Base-by-base conservation (phyloP, 2,797 vertebrate genomes). In the Caiman crocodilus region DNA sequence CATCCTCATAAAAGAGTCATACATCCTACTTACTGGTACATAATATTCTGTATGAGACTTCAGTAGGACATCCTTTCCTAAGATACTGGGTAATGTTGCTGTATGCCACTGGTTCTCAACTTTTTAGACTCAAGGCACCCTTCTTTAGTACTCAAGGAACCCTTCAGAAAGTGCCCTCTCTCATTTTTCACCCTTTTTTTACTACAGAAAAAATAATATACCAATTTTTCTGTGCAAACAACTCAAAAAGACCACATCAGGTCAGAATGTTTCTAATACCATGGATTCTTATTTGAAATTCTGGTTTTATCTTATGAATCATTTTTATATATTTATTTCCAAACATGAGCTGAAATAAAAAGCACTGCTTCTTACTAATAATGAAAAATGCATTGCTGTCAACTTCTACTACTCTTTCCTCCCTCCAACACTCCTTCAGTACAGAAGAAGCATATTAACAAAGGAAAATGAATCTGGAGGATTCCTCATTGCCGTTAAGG, bases 381-480 rank as follows among this genome's bases (percentile, higher is more conserved):
- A 64, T 59, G 56, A 15, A 4, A 1, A 2, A 15, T 3, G 64
- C 5, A 77, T 6, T 86, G 23, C 9, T 79, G 1, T 1, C 2
- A 2, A 0, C 84, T 77, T 84, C 17, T 74, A 28, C 28, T 58
- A 30, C 42, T 50, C 42, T 56, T 82, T 79, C 21, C 35, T 90
- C 57, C 58, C 17, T 59, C 42, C 42, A 69, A 21, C 32, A 60
- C 5, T 61, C 82, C 17, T 76, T 5, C 12, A 35, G 20, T 59
- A 2, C 5, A 30, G 61, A 63, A 30, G 6, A 21, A 57, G 9
- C 6, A 65, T 3, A 26, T 6, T 63, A 35, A 7, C 26, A 10
- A 23, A 1, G 64, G 60, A 15, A 25, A 82, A 30, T 0, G 5
- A 14, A 25, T 50, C 28, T 69, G 17, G 11, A 12, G 16, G 76